Percentiles rank a stretch among this genome's conserved stretches.
phyloP scores from a whole-genome alignment of 2,888 invertebrate genomes.

The Tiphia femorata region DNA sequence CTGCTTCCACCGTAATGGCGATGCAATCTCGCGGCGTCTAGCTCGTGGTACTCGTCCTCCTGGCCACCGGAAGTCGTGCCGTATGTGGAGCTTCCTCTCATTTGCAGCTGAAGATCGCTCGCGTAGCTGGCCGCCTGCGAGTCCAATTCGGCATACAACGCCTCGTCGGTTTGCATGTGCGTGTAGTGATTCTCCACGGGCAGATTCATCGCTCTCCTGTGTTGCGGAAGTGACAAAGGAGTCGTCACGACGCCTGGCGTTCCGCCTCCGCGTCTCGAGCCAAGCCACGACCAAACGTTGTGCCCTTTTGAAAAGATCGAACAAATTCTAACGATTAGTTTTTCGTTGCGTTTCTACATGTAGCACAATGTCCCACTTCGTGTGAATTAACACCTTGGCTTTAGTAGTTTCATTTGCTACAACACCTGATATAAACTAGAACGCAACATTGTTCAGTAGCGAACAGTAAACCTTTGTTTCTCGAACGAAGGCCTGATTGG shows the following conservation, averaged over 20 bases:
- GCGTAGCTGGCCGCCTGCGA: constrained; percentile 71
- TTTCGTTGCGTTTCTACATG: no score
- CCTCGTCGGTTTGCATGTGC: constrained; percentile 78
- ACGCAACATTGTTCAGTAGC: no score
- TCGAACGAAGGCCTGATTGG: no score
- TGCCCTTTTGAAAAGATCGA: constrained; percentile 57
- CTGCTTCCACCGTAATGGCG: constrained; percentile 62
- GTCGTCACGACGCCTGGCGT: constrained; percentile 65
- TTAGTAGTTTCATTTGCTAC: no score
- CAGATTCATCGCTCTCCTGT: constrained; percentile 64
- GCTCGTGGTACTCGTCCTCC: constrained; percentile 66
- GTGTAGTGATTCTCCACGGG: constrained; percentile 80
- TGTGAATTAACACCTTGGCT: no score
- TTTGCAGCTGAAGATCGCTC: constrained; percentile 64
- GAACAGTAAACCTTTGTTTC: no score
- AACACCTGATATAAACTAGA: no score
- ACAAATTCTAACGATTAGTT: no score
- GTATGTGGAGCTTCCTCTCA: constrained; percentile 61
- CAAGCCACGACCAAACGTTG: constrained; percentile 68
- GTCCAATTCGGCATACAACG: constrained; percentile 80
- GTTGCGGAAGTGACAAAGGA: constrained; percentile 64
- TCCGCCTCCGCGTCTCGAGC: constrained; percentile 65
- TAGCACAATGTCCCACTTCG: no score
- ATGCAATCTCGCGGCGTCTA: constrained; percentile 66
- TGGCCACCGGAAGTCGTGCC: constrained; percentile 61